Evolutionary conservation across 2,797 vertebrate genomes (phyloP).

Genomic region (Catostomus latipinnis): DNA sequence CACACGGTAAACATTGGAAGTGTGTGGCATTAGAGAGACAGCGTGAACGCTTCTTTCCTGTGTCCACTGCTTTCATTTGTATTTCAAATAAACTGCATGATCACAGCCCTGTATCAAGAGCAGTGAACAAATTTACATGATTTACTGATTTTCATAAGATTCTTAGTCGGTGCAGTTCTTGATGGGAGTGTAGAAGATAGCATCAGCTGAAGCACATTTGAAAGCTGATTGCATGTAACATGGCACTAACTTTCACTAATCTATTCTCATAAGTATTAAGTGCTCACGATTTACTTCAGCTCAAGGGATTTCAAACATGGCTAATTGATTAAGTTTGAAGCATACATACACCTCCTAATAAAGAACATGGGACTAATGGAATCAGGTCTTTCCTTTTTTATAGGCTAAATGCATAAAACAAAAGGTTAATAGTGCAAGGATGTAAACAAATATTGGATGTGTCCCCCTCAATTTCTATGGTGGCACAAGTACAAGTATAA

Average conservation of each 20-base stretch:
- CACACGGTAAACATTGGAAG: slow-evolving; percentile 44
- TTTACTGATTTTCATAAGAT: slow-evolving; percentile 1
- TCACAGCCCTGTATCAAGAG: slow-evolving; percentile 18
- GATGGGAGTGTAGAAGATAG: background rate
- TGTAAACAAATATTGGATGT: too few species aligned
- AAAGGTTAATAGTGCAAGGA: background rate
- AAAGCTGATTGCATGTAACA: slow-evolving; percentile 3
- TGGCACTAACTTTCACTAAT: slow-evolving; percentile 8
- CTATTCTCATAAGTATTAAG: slow-evolving; percentile 25
- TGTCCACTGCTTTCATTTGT: slow-evolving; percentile 1
- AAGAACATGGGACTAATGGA: slow-evolving; percentile 3
- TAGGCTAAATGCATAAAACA: background rate
- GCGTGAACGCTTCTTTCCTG: slow-evolving; percentile 13
- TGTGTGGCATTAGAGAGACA: slow-evolving; percentile 42
- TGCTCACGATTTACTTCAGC: slow-evolving; percentile 18
- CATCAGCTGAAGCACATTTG: background rate
- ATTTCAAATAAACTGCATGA: slow-evolving; percentile 24
- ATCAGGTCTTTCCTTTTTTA: slow-evolving; percentile 28
- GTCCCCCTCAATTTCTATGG: too few species aligned
- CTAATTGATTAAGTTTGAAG: slow-evolving; percentile 6
- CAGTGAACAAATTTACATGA: background rate
- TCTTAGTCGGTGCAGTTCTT: background rate
- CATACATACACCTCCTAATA: slow-evolving; percentile 12
- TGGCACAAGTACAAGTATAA: background rate
- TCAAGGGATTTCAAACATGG: slow-evolving; percentile 19